Evolutionary conservation across 2,113 vertebrate genomes (phyloP), one percentile per base, ranked within the genome.

Genomic region (Eurystomus gularis): DNA sequence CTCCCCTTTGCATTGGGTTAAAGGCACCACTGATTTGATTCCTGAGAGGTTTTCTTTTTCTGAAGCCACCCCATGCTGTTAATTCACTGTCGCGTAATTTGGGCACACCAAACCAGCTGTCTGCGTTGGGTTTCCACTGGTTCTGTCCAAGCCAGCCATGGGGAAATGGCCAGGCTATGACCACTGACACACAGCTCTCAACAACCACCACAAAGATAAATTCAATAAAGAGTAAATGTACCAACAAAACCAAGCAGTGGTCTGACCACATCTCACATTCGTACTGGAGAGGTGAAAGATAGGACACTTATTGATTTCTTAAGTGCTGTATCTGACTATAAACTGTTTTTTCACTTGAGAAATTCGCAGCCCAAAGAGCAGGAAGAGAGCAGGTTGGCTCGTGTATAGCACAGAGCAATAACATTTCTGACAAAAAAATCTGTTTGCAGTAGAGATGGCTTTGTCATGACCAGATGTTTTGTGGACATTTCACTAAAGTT

Each of bases 41-140:
- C 65, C 35, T 23, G 19, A 11, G 37, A 46, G 44, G n/a, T n/a
- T n/a, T n/a, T n/a, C 37, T 33, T 15, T 18, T 65, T 10, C 33
- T 31, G 54, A n/a, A 28, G 46, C 5, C n/a, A 33, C 17, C 26
- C 31, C 1, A 0, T 3, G 33, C 73, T 15, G 28, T 13, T 13
- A 40, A 24, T 57, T 40, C 69, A 5, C 24, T 7, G 25, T 7
- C 7, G 0, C 13, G 21, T 5, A 7, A 1, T 1, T 6, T 13
- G 75, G 31, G 55, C 37, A 17, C 11, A 7, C 17, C 1, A 3
- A 58, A 8, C 16, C 24, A 39, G 24, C 70, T 54, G 23, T 14
- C 49, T 44, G 31, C 7, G 0, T 10, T 29, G 10, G 6, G 17
- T 61, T 57, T 3, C 60, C 61, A 37, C 11, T n/a, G 11, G 5